Conservation (phyloP, 2,113 vertebrate genomes). For the Piprites chloris region DNA sequence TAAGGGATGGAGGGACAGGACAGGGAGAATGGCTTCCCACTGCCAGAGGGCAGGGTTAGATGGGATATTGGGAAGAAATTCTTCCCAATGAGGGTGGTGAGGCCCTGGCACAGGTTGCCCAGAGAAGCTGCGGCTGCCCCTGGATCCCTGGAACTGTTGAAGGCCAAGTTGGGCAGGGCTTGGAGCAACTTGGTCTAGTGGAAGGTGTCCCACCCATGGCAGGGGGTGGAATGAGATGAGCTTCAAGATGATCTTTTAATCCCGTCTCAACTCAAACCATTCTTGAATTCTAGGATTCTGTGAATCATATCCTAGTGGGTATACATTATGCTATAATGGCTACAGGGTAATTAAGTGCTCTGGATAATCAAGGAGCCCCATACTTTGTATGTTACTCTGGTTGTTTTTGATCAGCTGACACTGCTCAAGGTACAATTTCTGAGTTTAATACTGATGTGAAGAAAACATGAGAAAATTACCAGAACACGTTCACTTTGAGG, state of each 20-base stretch:
- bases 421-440: not conserved
- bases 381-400: fast-evolving
- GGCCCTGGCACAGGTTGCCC: not conserved
- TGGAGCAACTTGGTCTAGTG: fast-evolving
- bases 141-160: not conserved
- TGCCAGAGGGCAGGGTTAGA: not conserved
- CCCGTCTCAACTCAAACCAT: not conserved
- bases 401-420: not conserved
- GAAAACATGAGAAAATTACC: not conserved
- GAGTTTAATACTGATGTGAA: not conserved
- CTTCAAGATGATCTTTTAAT: not conserved
- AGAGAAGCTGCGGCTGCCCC: not conserved
- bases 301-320: not conserved
- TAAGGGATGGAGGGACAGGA: not conserved
- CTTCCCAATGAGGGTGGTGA: fast-evolving
- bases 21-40: not conserved
- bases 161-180: fast-evolving
- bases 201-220: not conserved
- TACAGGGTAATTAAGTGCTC: not conserved
- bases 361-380: not conserved
- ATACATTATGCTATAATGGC: fast-evolving
- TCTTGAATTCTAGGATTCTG: not conserved
- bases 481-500: not conserved
- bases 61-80: not conserved
- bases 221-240: fast-evolving